phyloP scores from a whole-genome alignment of 2,888 invertebrate genomes.

The Tanypteryx hageni region DNA sequence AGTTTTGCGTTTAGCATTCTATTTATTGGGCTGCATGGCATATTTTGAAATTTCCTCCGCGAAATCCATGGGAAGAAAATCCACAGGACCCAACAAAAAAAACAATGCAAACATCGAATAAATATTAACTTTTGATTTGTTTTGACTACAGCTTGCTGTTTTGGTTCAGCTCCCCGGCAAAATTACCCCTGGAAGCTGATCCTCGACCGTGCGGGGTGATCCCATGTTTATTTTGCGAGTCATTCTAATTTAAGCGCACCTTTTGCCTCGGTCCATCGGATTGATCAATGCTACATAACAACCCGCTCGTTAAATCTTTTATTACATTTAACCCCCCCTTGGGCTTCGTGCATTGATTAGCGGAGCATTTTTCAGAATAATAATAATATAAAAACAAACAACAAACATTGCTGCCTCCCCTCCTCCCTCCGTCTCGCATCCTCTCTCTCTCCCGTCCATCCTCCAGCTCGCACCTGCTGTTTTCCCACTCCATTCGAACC shows the following conservation, averaged over 20 bases:
- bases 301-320: neutral
- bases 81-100: too few species aligned
- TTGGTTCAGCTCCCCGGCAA: neutral
- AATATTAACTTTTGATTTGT: too few species aligned
- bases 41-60: too few species aligned
- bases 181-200: neutral
- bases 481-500: neutral
- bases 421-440: neutral
- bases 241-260: neutral
- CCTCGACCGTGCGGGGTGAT: neutral
- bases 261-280: neutral
- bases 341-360: neutral
- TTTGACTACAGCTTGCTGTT: neutral
- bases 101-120: too few species aligned
- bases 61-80: too few species aligned
- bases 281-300: neutral
- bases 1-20: too few species aligned
- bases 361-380: slow-evolving; percentile 9
- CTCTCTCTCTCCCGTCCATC: neutral
- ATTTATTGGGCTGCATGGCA: too few species aligned
- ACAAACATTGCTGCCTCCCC: neutral
- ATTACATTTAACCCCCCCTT: neutral
- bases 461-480: neutral
- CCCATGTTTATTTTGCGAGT: neutral
- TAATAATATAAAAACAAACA: neutral